Conservation (phyloP, 1,140 invertebrate genomes). For the Tenebrio molitor region DNA sequence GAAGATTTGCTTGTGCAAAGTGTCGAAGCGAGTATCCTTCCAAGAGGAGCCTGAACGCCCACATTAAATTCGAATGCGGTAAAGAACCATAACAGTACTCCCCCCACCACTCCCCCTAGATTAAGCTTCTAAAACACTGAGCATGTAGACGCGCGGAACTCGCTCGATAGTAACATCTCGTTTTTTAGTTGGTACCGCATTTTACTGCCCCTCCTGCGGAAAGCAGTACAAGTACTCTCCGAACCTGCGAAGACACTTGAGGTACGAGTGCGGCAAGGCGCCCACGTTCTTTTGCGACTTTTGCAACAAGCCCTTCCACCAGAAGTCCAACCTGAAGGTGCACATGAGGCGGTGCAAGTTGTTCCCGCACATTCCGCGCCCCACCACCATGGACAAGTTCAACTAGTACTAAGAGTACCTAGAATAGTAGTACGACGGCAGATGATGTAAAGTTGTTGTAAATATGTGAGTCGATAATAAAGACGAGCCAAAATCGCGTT, state of each 20-base stretch:
- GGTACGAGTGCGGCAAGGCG: constrained; percentile 69
- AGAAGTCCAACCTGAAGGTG: constrained; percentile 53
- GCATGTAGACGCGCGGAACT: too few relatives aligned
- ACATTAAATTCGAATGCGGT: constrained; percentile 67
- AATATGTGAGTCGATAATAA: constrained; percentile 5
- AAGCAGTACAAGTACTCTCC: constrained; percentile 65
- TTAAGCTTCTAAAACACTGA: too few relatives aligned
- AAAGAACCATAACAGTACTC: constrained; percentile 59
- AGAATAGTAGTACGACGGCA: too few relatives aligned
- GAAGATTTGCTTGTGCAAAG: constrained; percentile 36
- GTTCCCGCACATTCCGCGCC: constrained; percentile 7
- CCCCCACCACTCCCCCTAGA: too few relatives aligned
- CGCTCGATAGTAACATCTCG: too few relatives aligned
- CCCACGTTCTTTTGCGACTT: constrained; percentile 67
- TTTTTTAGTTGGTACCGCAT: constrained; percentile 8
- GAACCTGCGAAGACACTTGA: constrained; percentile 68
- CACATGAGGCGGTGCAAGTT: constrained; percentile 34
- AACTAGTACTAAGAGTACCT: neutral
- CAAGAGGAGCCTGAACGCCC: constrained; percentile 73
- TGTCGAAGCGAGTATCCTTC: constrained; percentile 75
- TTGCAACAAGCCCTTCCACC: constrained; percentile 51
- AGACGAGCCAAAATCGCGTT: neutral
- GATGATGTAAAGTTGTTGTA: too few relatives aligned
- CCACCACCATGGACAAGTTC: neutral
- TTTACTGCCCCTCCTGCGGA: constrained; percentile 37